phyloP scores from a whole-genome alignment of 2,113 vertebrate genomes.

The Hyla sarda region DNA sequence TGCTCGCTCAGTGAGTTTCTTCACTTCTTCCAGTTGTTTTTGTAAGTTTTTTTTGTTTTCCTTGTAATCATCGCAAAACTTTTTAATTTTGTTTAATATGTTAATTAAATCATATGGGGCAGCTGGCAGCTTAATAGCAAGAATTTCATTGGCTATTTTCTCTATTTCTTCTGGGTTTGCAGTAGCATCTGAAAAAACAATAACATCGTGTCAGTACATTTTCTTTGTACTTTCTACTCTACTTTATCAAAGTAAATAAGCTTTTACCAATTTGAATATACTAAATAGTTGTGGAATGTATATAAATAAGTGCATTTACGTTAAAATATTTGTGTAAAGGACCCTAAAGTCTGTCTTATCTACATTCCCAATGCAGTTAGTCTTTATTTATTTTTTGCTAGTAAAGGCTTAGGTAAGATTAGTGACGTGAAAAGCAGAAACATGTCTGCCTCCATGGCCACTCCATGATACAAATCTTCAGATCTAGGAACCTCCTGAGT shows the following conservation, averaged over 20 bases:
- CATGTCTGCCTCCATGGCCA: not conserved
- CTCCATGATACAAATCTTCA: not conserved
- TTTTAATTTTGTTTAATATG: slow-evolving; percentile 74
- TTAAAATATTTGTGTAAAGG: not conserved
- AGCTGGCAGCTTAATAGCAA: slow-evolving; percentile 76
- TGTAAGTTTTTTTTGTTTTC: slow-evolving; percentile 66
- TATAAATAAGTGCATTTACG: not conserved
- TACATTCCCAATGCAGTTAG: not conserved
- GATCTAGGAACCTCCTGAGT: not conserved
- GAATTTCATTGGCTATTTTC: slow-evolving; percentile 76
- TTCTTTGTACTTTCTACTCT: not conserved
- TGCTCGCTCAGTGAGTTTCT: slow-evolving; percentile 72
- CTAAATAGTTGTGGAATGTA: not conserved
- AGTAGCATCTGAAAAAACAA: slow-evolving; percentile 75
- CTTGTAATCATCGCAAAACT: slow-evolving; percentile 65
- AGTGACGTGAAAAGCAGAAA: no score
- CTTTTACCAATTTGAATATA: not conserved
- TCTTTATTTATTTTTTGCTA: not conserved
- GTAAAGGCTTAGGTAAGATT: no score
- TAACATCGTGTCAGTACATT: not conserved
- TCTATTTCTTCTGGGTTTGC: slow-evolving; percentile 80
- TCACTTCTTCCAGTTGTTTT: slow-evolving; percentile 61
- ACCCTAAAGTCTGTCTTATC: not conserved
- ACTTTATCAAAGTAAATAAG: not conserved
- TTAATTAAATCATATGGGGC: slow-evolving; percentile 71